Conservation (phyloP, 2,113 vertebrate species). For the Dipodomys ordii region DNA sequence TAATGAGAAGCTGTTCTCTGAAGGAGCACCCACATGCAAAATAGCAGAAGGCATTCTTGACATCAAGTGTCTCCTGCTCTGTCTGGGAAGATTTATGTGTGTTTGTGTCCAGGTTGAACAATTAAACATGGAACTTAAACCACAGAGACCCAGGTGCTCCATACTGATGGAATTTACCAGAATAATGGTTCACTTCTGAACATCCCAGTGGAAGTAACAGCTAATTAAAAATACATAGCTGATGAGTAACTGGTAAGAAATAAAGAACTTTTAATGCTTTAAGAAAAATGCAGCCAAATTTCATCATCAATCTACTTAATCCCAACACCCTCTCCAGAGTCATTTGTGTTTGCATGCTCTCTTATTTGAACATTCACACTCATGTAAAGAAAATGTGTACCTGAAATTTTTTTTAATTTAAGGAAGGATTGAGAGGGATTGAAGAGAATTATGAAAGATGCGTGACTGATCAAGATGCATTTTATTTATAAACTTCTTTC, state of each 20-base stretch:
- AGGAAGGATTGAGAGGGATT: too few relatives aligned
- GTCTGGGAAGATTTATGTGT: neutral
- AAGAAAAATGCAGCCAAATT: constrained; percentile 8
- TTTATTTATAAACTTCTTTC: too few relatives aligned
- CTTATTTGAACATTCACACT: neutral
- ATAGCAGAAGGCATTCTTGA: neutral
- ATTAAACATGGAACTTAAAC: neutral
- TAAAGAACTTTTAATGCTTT: constrained; percentile 34
- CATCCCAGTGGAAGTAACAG: neutral
- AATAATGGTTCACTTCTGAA: constrained; percentile 44
- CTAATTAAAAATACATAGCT: constrained; percentile 67
- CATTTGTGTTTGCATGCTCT: neutral
- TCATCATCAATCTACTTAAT: neutral
- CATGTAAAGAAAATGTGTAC: neutral
- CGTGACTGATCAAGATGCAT: too few relatives aligned
- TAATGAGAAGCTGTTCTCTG: constrained; percentile 34
- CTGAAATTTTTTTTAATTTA: too few relatives aligned
- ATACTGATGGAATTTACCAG: constrained; percentile 64
- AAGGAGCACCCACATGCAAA: neutral
- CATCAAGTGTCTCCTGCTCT: neutral
- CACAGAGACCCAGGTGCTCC: constrained; percentile 1
- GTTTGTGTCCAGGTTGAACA: constrained; percentile 26
- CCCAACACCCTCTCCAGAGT: neutral
- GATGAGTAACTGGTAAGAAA: constrained; percentile 30
- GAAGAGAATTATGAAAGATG: too few relatives aligned